These are phyloP conservation scores for Himalopsyche phryganea DNA, from an alignment of 1,140 invertebrate genomes.

Conservation along the genomic window DNA sequence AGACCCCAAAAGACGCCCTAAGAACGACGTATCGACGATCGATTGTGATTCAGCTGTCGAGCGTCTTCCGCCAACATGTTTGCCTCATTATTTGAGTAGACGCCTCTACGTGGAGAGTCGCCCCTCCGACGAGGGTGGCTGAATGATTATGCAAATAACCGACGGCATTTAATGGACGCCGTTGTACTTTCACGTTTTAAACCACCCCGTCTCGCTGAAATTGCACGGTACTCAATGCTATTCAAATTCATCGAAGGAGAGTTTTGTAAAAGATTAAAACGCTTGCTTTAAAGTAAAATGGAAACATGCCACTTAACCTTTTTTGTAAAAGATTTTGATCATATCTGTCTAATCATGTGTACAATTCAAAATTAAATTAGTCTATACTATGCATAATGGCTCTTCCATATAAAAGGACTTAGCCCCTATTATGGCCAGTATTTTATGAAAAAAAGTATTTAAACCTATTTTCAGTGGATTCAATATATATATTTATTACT, in stretches of 20 bases:
- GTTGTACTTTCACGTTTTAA: constrained; percentile 23
- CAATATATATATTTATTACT: no score
- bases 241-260: constrained; percentile 11
- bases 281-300: no score
- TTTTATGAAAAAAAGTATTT: no score
- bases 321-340: no score
- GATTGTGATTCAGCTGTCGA: constrained; percentile 11
- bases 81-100: constrained; percentile 30
- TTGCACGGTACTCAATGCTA: constrained; percentile 15
- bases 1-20: not conserved
- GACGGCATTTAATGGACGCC: constrained; percentile 31
- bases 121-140: constrained; percentile 3
- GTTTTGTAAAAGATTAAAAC: no score
- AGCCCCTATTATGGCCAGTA: no score
- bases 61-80: constrained; percentile 14
- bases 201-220: constrained; percentile 12
- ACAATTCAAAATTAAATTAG: no score
- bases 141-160: constrained; percentile 34
- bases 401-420: no score
- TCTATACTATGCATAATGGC: no score
- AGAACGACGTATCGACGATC: constrained; percentile 9
- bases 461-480: no score
- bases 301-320: no score
- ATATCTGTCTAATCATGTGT: no score
- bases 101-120: constrained; percentile 10